phyloP scores from a whole-genome alignment of 2,797 vertebrate genomes.

The Tachyglossus aculeatus region DNA sequence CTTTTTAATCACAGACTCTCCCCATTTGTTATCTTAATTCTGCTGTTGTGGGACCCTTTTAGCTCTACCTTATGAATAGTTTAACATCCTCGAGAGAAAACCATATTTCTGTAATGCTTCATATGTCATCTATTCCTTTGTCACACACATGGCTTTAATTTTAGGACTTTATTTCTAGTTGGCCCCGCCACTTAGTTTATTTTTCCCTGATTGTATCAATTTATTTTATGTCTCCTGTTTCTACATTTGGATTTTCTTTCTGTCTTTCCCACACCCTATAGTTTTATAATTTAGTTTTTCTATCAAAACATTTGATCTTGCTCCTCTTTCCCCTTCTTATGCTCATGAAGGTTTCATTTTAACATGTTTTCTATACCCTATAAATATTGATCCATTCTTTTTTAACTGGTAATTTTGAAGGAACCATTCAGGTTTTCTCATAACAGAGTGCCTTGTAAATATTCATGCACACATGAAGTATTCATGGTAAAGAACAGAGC shows the following conservation, averaged over 20 bases:
- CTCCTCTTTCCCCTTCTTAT: conserved; percentile 28
- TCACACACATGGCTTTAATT: conserved; percentile 61
- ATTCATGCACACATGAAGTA: conserved; percentile 10
- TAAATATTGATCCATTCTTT: conserved; percentile 32
- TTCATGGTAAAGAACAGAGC: not conserved
- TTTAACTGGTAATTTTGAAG: conserved; percentile 26
- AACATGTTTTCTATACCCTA: conserved; percentile 27
- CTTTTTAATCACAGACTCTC: conserved; percentile 8
- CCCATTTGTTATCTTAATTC: conserved; percentile 1
- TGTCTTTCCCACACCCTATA: conserved; percentile 44
- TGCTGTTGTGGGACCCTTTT: not conserved
- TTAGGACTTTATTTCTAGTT: conserved; percentile 50
- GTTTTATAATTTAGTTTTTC: conserved; percentile 50
- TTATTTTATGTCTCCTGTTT: conserved; percentile 62
- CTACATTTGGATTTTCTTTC: conserved; percentile 52
- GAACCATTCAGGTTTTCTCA: conserved; percentile 32
- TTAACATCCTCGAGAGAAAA: conserved; percentile 20
- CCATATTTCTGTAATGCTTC: conserved; percentile 21
- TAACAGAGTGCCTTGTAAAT: conserved; percentile 47
- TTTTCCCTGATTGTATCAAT: conserved; percentile 61
- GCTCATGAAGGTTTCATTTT: conserved; percentile 48
- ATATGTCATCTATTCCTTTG: conserved; percentile 40
- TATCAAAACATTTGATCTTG: conserved; percentile 47
- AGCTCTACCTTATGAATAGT: conserved; percentile 5
- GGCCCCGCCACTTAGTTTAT: conserved; percentile 52